Conservation (phyloP, 2,888 invertebrate genomes). For the Melinopterus prodromus region DNA sequence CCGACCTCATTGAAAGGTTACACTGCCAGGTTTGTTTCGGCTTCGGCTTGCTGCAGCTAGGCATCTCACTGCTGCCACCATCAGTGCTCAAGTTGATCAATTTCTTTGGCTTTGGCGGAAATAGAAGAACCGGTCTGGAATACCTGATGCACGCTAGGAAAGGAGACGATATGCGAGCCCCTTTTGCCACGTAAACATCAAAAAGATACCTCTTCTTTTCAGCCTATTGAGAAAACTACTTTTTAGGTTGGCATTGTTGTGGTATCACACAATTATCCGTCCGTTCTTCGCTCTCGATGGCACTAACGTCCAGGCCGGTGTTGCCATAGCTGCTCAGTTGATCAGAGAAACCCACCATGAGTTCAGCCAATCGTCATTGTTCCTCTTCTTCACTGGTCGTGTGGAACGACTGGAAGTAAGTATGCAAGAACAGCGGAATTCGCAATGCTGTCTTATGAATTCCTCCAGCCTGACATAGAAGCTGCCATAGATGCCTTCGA, state of each 20-base stretch:
- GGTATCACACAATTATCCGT: conserved; percentile 75
- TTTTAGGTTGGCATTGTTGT: conserved; percentile 65
- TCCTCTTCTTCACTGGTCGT: conserved; percentile 72
- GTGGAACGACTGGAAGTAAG: conserved; percentile 68
- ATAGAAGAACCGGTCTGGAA: conserved; percentile 66
- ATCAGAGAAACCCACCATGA: conserved; percentile 64
- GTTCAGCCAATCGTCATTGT: conserved; percentile 69
- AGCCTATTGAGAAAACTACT: not conserved
- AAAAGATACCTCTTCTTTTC: conserved; percentile 9
- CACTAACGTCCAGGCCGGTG: conserved; percentile 67
- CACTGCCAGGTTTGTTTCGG: conserved; percentile 76
- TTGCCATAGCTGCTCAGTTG: conserved; percentile 63
- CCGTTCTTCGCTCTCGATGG: conserved; percentile 74
- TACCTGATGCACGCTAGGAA: conserved; percentile 69
- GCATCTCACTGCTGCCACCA: conserved; percentile 72
- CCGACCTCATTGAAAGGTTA: conserved; percentile 65
- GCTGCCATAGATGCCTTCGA: conserved; percentile 67
- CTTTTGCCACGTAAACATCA: conserved; percentile 68
- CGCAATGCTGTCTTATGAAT: not conserved
- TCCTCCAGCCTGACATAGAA: conserved; percentile 65
- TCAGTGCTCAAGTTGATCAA: conserved; percentile 68
- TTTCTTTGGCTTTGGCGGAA: conserved; percentile 73
- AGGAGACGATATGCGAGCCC: conserved; percentile 73
- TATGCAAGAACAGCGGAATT: not conserved
- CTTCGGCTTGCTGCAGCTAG: conserved; percentile 73